Base-by-base conservation (phyloP, 2,113 vertebrate species). In the Rattus rattus region DNA sequence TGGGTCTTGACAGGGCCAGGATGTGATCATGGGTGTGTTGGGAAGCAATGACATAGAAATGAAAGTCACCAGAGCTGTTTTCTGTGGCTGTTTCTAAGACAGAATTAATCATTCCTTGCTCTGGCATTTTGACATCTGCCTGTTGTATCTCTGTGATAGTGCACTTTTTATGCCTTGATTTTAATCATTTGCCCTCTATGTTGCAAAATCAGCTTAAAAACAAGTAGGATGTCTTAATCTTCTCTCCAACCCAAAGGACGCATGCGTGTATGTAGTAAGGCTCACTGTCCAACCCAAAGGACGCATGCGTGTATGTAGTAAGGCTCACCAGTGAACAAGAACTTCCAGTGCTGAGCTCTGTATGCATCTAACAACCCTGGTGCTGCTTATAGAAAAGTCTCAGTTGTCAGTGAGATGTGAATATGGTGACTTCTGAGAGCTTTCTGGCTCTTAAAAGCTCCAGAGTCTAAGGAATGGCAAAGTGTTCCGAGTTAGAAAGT, bases 401-500 rank as follows among this genome's bases (percentile, higher is more conserved):
- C 1, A 0, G 56, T 36, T 49, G 2, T 86, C 63, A 63, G 52
- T 90, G 61, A 61, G n/a, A 90, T 72, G n/a, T 73, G 14, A 61
- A 83, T 86, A 77, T 93, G 93, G 63, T 96, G 87, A 92, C 65
- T 89, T 85, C n/a, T 14, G 73, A 84, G 83, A 94, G 79, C 43
- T 61, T 61, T 67, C 67, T 90, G 81, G 49, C 43, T 72, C 49
- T 95, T 91, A 91, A 77, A 61, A 96, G 33, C 61, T 84, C 80
- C 52, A 7, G 61, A 91, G 85, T 89, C 47, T 96, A 89, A 96
- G 49, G 94, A 94, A 96, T 56, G 22, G 67, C 80, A 91, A 92
- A 97, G 61, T 28, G 36, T 94, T 95, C 86, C 73, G 95, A 97
- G 94, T 97, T 81, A 94, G 79, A 84, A 91, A 73, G 61, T 93